A percentile compares a stretch with the other conserved stretches of the same genome.
These are phyloP conservation scores for Eurois occulta DNA, from an alignment of 2,888 invertebrate species.

Conservation along the genomic window DNA sequence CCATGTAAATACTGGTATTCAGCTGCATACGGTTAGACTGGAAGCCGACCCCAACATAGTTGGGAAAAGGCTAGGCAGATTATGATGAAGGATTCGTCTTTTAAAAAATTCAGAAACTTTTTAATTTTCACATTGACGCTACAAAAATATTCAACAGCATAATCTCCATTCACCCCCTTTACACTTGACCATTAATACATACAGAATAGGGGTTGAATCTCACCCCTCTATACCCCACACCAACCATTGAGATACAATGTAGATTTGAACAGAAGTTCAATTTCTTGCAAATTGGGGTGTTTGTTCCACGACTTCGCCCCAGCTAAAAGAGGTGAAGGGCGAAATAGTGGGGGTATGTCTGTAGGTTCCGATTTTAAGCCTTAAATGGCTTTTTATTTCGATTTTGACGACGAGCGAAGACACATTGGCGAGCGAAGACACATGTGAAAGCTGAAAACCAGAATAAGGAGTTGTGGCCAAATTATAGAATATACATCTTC, in stretches of 20 bases:
- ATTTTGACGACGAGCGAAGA: too few species aligned
- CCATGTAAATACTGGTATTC: too few species aligned
- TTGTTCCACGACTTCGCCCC: not conserved
- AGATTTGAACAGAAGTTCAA: not conserved
- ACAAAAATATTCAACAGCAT: conserved; percentile 44
- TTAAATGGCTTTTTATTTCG: too few species aligned
- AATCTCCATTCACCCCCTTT: conserved; percentile 16
- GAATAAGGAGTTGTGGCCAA: too few species aligned
- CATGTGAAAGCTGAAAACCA: too few species aligned
- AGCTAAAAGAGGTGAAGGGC: not conserved
- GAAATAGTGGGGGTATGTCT: not conserved
- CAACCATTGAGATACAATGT: not conserved
- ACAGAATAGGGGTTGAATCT: conserved; percentile 36
- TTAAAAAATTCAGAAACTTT: not conserved
- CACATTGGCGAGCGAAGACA: too few species aligned
- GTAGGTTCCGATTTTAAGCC: not conserved
- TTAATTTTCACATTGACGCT: not conserved
- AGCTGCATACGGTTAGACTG: too few species aligned
- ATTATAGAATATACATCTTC: too few species aligned
- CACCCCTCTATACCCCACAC: conserved; percentile 29
- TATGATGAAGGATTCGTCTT: too few species aligned
- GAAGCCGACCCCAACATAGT: too few species aligned
- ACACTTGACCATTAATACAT: conserved; percentile 45
- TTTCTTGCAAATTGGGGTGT: not conserved
- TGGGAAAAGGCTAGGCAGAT: too few species aligned